Conservation (phyloP, 1,140 invertebrate genomes). For the Heliconius hewitsoni region DNA sequence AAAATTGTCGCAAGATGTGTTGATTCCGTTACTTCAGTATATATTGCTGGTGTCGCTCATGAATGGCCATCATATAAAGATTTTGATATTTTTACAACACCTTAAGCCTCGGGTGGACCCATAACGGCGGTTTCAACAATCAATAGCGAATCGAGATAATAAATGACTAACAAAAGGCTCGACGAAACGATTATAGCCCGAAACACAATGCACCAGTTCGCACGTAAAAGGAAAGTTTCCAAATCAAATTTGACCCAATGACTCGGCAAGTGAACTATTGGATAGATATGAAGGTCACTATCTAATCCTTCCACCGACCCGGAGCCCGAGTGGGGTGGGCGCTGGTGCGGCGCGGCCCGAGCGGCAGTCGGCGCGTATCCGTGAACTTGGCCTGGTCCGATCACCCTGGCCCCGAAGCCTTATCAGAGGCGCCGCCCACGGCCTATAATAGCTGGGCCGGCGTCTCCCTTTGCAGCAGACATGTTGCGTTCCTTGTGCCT, state of each 20-base stretch:
- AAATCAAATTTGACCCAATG: slow-evolving; percentile 37
- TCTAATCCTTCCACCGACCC: slow-evolving; percentile 57
- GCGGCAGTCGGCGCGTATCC: slow-evolving; percentile 64
- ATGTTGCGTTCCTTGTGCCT: slow-evolving; percentile 71
- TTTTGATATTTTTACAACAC: slow-evolving; percentile 37
- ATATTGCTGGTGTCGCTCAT: slow-evolving; percentile 30
- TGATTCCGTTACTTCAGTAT: slow-evolving; percentile 47
- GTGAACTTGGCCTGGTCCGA: slow-evolving; percentile 75
- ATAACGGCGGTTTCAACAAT: slow-evolving; percentile 28
- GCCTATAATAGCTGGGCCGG: slow-evolving; percentile 79
- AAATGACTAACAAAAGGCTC: slow-evolving; percentile 38
- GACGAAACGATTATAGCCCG: slow-evolving; percentile 42
- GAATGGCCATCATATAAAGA: slow-evolving; percentile 41
- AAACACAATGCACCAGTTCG: slow-evolving; percentile 39
- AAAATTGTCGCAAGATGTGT: slow-evolving; percentile 43
- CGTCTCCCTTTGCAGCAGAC: slow-evolving; percentile 70
- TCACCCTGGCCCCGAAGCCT: slow-evolving; percentile 75
- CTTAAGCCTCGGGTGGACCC: slow-evolving; percentile 28
- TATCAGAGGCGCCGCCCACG: slow-evolving; percentile 76
- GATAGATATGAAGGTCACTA: slow-evolving; percentile 62
- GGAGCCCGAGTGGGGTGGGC: slow-evolving; percentile 57
- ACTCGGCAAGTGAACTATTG: slow-evolving; percentile 37
- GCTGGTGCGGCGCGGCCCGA: slow-evolving; percentile 47
- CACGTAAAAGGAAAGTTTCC: slow-evolving; percentile 33
- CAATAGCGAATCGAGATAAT: neutral